These are phyloP conservation scores for Notospermus geniculatus DNA, from an alignment of 1,140 invertebrate genomes.

Conservation along the genomic window DNA sequence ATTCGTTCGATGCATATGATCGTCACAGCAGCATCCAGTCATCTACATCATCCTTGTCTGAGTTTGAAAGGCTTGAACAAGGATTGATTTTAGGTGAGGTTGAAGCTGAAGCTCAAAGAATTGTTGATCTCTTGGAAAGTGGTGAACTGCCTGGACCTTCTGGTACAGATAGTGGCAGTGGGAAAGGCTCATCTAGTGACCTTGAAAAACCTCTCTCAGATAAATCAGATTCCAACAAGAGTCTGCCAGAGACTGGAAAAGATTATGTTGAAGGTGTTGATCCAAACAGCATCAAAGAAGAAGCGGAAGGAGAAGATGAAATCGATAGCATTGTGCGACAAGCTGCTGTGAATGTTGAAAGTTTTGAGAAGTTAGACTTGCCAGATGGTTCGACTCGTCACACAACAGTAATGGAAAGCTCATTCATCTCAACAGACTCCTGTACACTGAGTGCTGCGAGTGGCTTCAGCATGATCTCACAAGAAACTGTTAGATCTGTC, in stretches of 20 bases:
- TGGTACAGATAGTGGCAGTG: background rate
- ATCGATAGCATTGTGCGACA: conserved; percentile 73
- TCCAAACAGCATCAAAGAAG: background rate
- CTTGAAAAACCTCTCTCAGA: background rate
- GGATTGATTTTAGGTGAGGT: conserved; percentile 29
- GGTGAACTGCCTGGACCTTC: conserved; percentile 67
- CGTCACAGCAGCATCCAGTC: background rate
- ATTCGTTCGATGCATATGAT: background rate
- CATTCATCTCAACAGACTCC: no score
- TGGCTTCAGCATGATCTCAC: no score
- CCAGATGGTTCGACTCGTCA: no score
- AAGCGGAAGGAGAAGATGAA: conserved; percentile 67
- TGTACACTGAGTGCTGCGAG: no score
- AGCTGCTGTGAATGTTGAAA: conserved; percentile 67
- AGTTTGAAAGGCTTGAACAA: conserved; percentile 6
- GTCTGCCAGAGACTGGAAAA: background rate
- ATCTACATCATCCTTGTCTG: background rate
- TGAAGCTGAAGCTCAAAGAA: conserved; percentile 52
- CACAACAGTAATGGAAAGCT: no score
- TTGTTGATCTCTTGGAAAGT: conserved; percentile 72
- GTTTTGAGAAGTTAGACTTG: conserved; percentile 3
- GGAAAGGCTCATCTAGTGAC: background rate
- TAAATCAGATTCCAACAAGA: no score
- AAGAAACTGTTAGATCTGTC: no score
- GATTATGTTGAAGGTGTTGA: conserved; percentile 4